Conservation (phyloP, 2,113 vertebrate species). For the Spilogale gracilis region DNA sequence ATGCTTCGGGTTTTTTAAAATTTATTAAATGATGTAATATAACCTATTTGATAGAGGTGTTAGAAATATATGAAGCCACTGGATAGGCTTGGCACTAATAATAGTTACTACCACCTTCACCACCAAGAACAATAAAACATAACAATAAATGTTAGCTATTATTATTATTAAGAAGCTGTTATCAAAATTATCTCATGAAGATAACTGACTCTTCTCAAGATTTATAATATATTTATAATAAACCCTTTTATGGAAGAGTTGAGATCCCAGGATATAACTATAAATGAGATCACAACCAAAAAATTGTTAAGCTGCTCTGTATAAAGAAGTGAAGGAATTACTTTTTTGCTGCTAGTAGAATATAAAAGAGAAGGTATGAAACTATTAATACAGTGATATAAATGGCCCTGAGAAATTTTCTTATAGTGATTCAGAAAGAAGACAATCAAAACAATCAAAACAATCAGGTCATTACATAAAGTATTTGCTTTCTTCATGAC, state of each 20-base stretch:
- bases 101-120: background rate
- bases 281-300: background rate
- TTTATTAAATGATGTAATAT: background rate
- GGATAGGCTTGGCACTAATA: background rate
- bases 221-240: background rate
- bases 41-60: background rate
- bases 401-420: background rate
- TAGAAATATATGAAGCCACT: background rate
- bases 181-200: background rate
- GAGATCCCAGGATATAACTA: background rate
- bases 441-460: background rate
- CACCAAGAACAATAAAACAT: background rate
- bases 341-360: background rate
- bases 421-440: background rate
- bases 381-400: background rate
- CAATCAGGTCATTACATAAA: background rate
- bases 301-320: background rate
- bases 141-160: background rate
- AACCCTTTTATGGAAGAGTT: background rate
- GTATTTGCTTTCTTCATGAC: background rate
- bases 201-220: background rate
- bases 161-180: background rate
- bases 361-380: background rate
- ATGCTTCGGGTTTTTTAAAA: background rate
- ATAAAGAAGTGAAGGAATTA: background rate